Percentiles rank a stretch among this genome's conserved stretches.
phyloP scores from a whole-genome alignment of 2,888 invertebrate species.

The Nebria salina region DNA sequence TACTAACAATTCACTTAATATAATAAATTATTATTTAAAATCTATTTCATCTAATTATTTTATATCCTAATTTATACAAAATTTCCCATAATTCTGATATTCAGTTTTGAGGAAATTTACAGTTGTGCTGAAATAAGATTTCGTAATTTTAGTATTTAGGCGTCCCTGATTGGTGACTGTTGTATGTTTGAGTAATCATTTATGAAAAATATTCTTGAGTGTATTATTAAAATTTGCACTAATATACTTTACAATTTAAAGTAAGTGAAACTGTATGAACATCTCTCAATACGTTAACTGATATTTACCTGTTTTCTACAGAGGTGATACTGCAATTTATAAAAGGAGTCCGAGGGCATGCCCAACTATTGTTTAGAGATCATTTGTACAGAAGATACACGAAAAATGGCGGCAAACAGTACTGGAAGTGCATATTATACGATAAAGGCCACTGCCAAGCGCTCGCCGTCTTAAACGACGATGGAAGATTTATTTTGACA shows the following conservation, averaged over 20 bases:
- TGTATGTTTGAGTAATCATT: too few relatives aligned
- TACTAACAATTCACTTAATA: not conserved
- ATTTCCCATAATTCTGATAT: too few relatives aligned
- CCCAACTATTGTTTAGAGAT: conserved; percentile 42
- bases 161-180: too few relatives aligned
- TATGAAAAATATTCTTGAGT: too few relatives aligned
- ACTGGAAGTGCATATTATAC: conserved; percentile 55
- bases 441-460: conserved; percentile 53
- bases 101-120: too few relatives aligned
- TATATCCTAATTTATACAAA: not conserved
- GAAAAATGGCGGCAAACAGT: conserved; percentile 52
- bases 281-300: not conserved
- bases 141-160: too few relatives aligned
- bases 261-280: not conserved
- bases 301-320: conserved; percentile 53
- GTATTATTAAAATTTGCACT: too few relatives aligned
- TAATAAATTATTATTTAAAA: not conserved
- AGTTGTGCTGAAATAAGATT: too few relatives aligned
- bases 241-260: too few relatives aligned
- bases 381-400: conserved; percentile 41
- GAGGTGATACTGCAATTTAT: conserved; percentile 54
- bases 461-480: conserved; percentile 51
- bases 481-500: conserved; percentile 32
- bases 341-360: conserved; percentile 51
- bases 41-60: not conserved